Percentiles rank a stretch among this genome's conserved stretches.
phyloP scores from a whole-genome alignment of 2,888 invertebrate genomes.

The Andrena fulva region DNA sequence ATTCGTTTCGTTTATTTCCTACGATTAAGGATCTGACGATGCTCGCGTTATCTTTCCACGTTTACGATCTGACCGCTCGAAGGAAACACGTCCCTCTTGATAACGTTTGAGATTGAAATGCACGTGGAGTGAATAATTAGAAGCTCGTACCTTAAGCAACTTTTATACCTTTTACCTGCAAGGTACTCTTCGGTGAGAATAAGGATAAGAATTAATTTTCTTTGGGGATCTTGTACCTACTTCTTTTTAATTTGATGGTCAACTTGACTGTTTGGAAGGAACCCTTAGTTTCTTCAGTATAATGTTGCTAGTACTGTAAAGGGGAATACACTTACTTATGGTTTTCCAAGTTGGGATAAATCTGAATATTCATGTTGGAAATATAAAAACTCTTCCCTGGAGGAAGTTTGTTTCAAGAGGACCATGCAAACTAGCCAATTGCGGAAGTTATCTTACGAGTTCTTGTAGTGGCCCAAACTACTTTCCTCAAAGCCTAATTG shows the following conservation, averaged over 20 bases:
- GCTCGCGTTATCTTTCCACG: conserved; percentile 6
- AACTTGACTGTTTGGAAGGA: no score
- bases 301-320: no score
- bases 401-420: no score
- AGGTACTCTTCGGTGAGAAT: neutral
- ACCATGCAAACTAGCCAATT: no score
- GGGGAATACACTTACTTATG: no score
- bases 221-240: neutral
- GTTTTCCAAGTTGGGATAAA: no score
- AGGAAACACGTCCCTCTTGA: conserved; percentile 11
- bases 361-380: no score
- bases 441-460: no score
- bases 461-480: no score
- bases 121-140: neutral
- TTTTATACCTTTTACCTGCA: neutral
- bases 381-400: no score
- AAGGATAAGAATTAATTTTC: neutral
- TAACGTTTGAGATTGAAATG: neutral
- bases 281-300: no score
- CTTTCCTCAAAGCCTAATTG: no score
- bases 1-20: conserved; percentile 27
- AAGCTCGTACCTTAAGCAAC: neutral
- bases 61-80: conserved; percentile 13
- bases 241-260: neutral
- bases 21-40: neutral